These are phyloP conservation scores for Teleogryllus occipitalis DNA, from an alignment of 1,140 invertebrate species.

Conservation along the genomic window DNA sequence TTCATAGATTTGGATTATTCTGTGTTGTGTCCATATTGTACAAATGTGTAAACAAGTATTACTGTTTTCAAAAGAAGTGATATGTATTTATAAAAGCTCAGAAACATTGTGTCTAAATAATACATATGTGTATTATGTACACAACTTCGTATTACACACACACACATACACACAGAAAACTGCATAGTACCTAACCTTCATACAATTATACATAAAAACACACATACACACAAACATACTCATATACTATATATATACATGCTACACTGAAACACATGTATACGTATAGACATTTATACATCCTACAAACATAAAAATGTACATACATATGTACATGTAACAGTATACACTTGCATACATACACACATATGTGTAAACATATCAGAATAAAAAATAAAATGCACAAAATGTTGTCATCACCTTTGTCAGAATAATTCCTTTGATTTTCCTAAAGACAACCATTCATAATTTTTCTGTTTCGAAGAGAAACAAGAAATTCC, in stretches of 20 bases:
- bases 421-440: no score
- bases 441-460: no score
- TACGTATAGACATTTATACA: not conserved
- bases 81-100: not conserved
- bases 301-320: not conserved
- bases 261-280: not conserved
- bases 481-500: no score
- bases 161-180: not conserved
- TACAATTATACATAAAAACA: not conserved
- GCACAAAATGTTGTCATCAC: not conserved
- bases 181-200: not conserved
- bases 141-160: no score
- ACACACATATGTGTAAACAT: slow-evolving; percentile 8
- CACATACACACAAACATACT: not conserved
- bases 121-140: not conserved
- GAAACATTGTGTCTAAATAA: not conserved
- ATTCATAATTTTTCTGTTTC: no score
- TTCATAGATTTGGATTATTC: not conserved
- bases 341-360: not conserved
- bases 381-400: not conserved
- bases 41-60: not conserved
- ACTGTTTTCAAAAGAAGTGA: slow-evolving; percentile 2
- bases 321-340: not conserved
- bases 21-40: not conserved
- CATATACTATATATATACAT: not conserved